These are phyloP conservation scores for Anser brachyrhynchus DNA, from an alignment of 2,113 vertebrate species.

Conservation along the genomic window DNA sequence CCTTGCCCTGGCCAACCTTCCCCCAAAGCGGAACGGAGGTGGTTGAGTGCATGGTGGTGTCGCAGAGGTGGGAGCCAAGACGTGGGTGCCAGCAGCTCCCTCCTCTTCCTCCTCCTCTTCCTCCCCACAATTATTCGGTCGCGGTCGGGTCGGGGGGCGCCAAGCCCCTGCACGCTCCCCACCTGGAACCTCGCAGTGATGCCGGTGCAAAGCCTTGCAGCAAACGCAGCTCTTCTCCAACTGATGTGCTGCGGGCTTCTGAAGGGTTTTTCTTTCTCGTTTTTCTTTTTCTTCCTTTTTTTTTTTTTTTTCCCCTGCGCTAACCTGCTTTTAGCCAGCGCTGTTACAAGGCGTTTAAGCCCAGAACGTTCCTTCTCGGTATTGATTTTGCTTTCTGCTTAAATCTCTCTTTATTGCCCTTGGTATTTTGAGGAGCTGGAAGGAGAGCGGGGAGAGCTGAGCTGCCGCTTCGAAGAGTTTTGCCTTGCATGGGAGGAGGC, in stretches of 20 bases:
- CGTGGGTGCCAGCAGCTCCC: fast-evolving
- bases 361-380: slow-evolving; percentile 6
- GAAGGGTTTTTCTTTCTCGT: background rate
- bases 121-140: fast-evolving
- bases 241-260: background rate
- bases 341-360: background rate
- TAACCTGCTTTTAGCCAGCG: background rate
- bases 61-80: background rate
- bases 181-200: background rate
- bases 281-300: background rate
- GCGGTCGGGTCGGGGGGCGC: background rate
- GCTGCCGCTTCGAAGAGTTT: background rate
- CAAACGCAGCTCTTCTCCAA: background rate
- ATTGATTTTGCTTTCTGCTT: slow-evolving; percentile 37
- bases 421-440: background rate
- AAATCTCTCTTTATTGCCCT: background rate
- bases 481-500: background rate
- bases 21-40: background rate
- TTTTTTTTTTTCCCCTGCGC: background rate
- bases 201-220: background rate
- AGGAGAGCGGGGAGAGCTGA: background rate
- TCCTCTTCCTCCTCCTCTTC: background rate
- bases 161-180: fast-evolving
- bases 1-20: no score
- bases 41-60: fast-evolving